Evolutionary conservation across 2,113 vertebrate species (phyloP).

Genomic region (Tretioscincus oriximinensis): DNA sequence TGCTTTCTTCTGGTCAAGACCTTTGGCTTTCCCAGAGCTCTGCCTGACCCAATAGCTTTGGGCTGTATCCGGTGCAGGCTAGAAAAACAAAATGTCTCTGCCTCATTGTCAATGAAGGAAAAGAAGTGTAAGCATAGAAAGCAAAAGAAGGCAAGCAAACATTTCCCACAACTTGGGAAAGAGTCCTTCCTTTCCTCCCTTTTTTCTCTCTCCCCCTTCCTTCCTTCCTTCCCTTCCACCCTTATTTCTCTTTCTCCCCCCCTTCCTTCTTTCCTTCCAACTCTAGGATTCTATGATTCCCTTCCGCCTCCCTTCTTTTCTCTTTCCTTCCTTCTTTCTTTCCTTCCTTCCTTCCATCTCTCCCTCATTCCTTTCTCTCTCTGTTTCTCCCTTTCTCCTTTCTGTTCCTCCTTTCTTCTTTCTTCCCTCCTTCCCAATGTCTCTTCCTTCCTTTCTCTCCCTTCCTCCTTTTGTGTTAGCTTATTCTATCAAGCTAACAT

Average conservation of each 20-base stretch:
- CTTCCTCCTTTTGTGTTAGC: slow-evolving; percentile 29
- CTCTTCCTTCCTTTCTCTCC: no score
- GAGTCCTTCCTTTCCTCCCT: no score
- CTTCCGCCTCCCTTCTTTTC: no score
- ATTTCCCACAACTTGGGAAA: slow-evolving; percentile 49
- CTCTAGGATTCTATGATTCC: no score
- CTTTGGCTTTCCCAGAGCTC: slow-evolving; percentile 16
- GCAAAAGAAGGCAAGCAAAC: slow-evolving; percentile 49
- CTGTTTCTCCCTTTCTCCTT: background rate
- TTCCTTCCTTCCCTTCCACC: no score
- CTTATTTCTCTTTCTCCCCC: no score
- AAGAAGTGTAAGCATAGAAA: slow-evolving; percentile 27
- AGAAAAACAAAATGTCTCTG: slow-evolving; percentile 42
- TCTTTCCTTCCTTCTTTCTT: no score
- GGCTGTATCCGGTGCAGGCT: slow-evolving; percentile 18
- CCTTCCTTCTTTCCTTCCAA: no score
- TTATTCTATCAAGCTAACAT: slow-evolving; percentile 62
- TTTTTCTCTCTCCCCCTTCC: no score
- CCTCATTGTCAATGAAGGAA: slow-evolving; percentile 28
- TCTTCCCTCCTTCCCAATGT: no score
- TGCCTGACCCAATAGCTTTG: slow-evolving; percentile 21
- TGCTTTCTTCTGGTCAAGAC: slow-evolving; percentile 10
- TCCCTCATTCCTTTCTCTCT: background rate
- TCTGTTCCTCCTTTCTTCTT: no score
- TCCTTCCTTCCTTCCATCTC: no score